These are phyloP conservation scores for Aleadryas rufinucha DNA, from an alignment of 2,113 vertebrate species.

Conservation along the genomic window DNA sequence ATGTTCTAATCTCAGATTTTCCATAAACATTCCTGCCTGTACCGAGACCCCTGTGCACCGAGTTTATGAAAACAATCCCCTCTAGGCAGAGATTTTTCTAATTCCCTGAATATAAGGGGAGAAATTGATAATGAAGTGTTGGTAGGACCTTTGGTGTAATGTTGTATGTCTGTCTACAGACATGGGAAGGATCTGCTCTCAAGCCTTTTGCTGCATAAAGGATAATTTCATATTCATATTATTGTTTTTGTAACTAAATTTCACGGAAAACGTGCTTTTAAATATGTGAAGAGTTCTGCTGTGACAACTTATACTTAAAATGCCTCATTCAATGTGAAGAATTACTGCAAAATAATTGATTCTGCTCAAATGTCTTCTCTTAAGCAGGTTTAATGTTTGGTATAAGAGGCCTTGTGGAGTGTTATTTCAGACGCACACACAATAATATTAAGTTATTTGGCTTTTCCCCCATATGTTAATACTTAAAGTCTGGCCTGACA, in stretches of 20 bases:
- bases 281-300: neutral
- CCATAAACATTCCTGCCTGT: constrained; percentile 46
- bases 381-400: constrained; percentile 2
- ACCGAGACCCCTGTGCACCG: neutral
- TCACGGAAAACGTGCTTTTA: neutral
- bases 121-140: constrained; percentile 2
- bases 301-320: neutral
- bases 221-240: neutral
- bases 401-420: neutral
- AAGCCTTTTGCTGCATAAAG: neutral
- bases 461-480: constrained; percentile 10
- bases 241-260: neutral
- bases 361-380: constrained; percentile 13
- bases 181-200: neutral
- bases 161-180: neutral
- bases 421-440: neutral
- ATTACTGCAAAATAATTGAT: constrained; percentile 23
- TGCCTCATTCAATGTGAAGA: neutral
- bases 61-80: constrained; percentile 35
- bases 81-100: constrained; percentile 4
- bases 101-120: neutral
- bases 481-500: neutral
- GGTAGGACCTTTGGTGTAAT: neutral
- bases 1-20: constrained; percentile 49
- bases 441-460: constrained; percentile 26